Evolutionary conservation across 2,888 invertebrate genomes (phyloP).

Genomic region (Megalurothrips usitatus): DNA sequence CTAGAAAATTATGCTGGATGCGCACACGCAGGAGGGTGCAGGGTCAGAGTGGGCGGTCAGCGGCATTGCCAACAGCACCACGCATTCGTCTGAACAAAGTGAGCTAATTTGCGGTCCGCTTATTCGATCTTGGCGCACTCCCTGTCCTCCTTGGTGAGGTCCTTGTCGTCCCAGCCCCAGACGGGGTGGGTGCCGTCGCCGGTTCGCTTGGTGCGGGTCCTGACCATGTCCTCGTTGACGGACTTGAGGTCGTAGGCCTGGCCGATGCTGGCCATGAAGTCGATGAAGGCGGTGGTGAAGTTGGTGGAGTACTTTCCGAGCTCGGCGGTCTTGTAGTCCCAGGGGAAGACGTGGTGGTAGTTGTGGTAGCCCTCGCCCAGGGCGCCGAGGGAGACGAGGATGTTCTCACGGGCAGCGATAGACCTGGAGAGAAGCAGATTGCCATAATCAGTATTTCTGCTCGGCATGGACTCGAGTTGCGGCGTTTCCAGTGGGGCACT

Average conservation of each 20-base stretch:
- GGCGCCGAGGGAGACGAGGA: conserved; percentile 37
- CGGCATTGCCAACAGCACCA: neutral
- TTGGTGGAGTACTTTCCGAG: conserved; percentile 68
- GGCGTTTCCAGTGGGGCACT: conserved; percentile 32
- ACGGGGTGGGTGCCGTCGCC: conserved; percentile 56
- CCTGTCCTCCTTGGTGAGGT: conserved; percentile 37
- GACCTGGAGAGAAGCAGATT: conserved; percentile 34
- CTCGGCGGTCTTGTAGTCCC: conserved; percentile 65
- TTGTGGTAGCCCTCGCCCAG: conserved; percentile 40
- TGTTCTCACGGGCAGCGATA: conserved; percentile 39
- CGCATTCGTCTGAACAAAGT: neutral
- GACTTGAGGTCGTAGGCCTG: conserved; percentile 85
- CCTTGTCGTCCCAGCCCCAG: conserved; percentile 41
- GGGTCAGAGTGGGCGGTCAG: neutral
- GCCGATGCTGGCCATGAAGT: conserved; percentile 75
- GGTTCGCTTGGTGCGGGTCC: conserved; percentile 64
- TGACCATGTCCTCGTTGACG: conserved; percentile 64
- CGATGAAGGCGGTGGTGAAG: conserved; percentile 70
- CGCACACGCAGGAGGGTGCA: no score
- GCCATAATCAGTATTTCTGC: neutral
- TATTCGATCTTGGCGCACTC: conserved; percentile 34
- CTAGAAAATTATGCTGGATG: no score
- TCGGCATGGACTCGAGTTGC: neutral
- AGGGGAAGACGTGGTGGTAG: conserved; percentile 57
- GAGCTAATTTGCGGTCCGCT: neutral